phyloP scores from a whole-genome alignment of 2,113 vertebrate genomes.

The Neofelis nebulosa region DNA sequence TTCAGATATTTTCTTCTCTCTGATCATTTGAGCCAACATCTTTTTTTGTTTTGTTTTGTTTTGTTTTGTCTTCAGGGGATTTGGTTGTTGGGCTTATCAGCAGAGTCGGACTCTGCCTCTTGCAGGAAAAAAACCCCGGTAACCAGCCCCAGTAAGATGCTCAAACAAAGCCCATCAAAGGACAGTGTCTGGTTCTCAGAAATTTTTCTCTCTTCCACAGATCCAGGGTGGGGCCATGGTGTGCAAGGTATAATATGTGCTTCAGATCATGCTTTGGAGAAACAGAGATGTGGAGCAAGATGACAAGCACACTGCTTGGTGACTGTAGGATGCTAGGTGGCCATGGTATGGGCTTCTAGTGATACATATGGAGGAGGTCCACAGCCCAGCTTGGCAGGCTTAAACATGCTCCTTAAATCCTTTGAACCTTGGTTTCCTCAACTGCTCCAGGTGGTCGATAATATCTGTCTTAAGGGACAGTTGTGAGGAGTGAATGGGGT shows the following conservation, averaged over 20 bases:
- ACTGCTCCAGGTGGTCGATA: background rate
- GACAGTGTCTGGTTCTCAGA: background rate
- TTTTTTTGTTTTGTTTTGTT: background rate
- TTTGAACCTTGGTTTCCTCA: background rate
- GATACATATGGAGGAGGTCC: too few relatives aligned
- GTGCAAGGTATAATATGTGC: too few relatives aligned
- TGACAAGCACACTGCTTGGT: background rate
- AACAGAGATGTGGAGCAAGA: background rate
- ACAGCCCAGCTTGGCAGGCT: background rate
- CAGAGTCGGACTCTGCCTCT: background rate
- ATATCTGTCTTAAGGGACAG: background rate
- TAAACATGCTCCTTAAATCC: background rate
- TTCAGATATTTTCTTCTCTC: background rate
- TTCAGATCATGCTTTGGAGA: background rate
- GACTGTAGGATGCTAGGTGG: too few relatives aligned
- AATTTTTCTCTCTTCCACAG: background rate
- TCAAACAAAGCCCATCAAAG: background rate
- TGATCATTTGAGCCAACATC: background rate
- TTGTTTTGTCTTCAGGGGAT: background rate
- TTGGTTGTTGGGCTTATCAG: background rate
- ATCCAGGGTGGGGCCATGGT: background rate
- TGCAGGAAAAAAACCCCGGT: background rate
- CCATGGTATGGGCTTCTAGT: background rate
- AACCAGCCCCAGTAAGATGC: background rate
- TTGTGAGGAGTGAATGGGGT: background rate